These are phyloP conservation scores for Enteromius afrohamiltoni DNA, from an alignment of 2,797 vertebrate genomes.

Conservation along the genomic window DNA sequence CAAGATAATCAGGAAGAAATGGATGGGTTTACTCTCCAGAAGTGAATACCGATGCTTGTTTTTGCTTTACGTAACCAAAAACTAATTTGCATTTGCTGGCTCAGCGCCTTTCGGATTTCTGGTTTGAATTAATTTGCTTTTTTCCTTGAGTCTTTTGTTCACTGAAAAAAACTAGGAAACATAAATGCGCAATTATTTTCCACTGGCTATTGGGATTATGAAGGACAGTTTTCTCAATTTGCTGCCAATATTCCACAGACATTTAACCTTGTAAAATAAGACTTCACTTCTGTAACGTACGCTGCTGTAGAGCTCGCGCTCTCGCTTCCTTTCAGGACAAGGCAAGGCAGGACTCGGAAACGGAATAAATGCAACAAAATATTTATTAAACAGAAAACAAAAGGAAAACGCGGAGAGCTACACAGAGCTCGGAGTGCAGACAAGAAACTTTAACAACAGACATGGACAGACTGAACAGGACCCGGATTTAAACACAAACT, in stretches of 20 bases:
- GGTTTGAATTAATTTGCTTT: neutral
- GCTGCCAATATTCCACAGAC: neutral
- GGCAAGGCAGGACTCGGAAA: too few relatives aligned
- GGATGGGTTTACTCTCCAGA: slow-evolving; percentile 20
- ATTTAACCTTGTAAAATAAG: slow-evolving; percentile 18
- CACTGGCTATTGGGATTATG: neutral
- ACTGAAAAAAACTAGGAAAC: neutral
- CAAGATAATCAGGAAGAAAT: slow-evolving; percentile 26
- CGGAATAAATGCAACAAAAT: too few relatives aligned
- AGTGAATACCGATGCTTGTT: neutral
- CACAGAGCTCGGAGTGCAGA: too few relatives aligned
- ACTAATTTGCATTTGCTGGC: slow-evolving; percentile 42
- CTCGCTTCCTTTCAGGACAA: too few relatives aligned
- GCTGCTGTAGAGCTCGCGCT: too few relatives aligned
- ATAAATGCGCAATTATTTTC: neutral
- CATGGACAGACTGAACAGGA: too few relatives aligned
- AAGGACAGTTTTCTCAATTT: slow-evolving; percentile 3
- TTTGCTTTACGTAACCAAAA: slow-evolving; percentile 6
- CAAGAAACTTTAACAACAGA: too few relatives aligned
- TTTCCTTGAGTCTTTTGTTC: neutral
- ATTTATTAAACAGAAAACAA: too few relatives aligned
- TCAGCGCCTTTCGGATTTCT: slow-evolving; percentile 5
- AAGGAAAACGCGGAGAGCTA: too few relatives aligned
- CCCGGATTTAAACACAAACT: too few relatives aligned
- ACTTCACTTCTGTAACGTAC: slow-evolving; percentile 11